Evolutionary conservation across 1,140 invertebrate genomes (phyloP).

Genomic region (Macrostomum lignano): DNA sequence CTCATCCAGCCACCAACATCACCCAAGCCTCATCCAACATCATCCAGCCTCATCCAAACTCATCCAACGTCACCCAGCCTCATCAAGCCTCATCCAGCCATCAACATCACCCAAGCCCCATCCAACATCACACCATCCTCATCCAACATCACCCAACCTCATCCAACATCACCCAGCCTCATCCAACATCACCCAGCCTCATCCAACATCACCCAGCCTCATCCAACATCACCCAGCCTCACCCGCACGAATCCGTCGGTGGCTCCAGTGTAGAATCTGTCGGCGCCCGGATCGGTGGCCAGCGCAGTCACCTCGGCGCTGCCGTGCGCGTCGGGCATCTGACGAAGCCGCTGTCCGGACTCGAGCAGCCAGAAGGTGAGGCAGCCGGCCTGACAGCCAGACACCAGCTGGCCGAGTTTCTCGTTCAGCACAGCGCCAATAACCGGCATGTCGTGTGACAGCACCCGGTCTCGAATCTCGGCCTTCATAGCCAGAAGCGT

Average conservation of each 20-base stretch:
- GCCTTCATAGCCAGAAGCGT: conserved; percentile 24
- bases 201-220: too few relatives aligned
- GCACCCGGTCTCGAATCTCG: conserved; percentile 17
- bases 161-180: too few relatives aligned
- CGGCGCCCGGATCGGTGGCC: conserved; percentile 17
- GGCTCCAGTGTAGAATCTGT: conserved; percentile 17
- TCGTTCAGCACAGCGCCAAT: conserved; percentile 19
- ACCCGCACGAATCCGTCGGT: conserved; percentile 23
- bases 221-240: too few relatives aligned
- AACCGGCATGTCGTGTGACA: conserved; percentile 24
- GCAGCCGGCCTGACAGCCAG: conserved; percentile 19
- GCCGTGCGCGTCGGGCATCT: conserved; percentile 17
- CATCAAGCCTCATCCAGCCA: too few relatives aligned
- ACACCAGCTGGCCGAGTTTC: conserved; percentile 19
- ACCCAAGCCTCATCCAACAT: too few relatives aligned
- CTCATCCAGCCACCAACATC: too few relatives aligned
- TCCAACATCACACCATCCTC: too few relatives aligned
- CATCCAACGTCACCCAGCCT: too few relatives aligned
- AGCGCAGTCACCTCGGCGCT: conserved; percentile 21
- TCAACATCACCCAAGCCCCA: too few relatives aligned
- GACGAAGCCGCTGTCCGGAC: conserved; percentile 26
- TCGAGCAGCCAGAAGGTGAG: conserved; percentile 25
- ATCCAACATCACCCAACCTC: too few relatives aligned
- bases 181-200: too few relatives aligned
- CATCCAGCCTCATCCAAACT: too few relatives aligned